Evolutionary conservation across 2,113 vertebrate genomes (phyloP), one percentile per base, ranked within the genome.

Genomic region (Petroica traversi): DNA sequence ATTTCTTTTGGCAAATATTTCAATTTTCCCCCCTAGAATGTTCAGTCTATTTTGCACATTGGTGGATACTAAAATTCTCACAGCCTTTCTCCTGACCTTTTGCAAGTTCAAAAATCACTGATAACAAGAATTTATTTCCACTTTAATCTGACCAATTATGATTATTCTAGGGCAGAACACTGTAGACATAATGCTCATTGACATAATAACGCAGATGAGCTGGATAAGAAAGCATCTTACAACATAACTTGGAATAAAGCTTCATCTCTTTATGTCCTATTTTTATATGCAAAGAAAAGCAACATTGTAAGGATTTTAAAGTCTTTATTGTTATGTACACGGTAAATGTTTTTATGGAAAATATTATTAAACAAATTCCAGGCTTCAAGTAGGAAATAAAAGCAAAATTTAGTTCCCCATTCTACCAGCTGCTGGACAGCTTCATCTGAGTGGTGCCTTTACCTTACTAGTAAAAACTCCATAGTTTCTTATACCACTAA

Each of bases 1-100:
- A 87, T 48, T 88, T 93, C 10, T 93, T 96, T 86, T 87, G 59
- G 95, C 88, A 91, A 85, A 89, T 54, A 4, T 36, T 95, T 92
- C 77, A 36, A 24, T 89, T 73, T 92, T 71, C 10, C 22, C 4
- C 5, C 17, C 26, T 18, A 29, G 67, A 49, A 49, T 36, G 46
- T 82, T 20, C 38, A 86, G 16, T 33, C 33, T 85, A 22, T 75
- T 96, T 91, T 92, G 19, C 64, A 64, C 48, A 41, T n/a, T 49
- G 6, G 4, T 92, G 19, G 57, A 94, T 45, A 89, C 14, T 64
- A 95, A 95, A 92, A 78, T 64, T 80, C 33, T 86, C 36, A 31
- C 13, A 64, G 8, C 14, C 54, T 76, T 40, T 63, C 8, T 89
- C 61, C 36, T 95, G 89, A 91, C 24, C 52, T 93, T 92, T 87